A percentile compares a stretch with the other conserved stretches of the same genome.
Evolutionary conservation across 2,113 vertebrate species (phyloP).

Genomic region (Peromyscus polionotus): DNA sequence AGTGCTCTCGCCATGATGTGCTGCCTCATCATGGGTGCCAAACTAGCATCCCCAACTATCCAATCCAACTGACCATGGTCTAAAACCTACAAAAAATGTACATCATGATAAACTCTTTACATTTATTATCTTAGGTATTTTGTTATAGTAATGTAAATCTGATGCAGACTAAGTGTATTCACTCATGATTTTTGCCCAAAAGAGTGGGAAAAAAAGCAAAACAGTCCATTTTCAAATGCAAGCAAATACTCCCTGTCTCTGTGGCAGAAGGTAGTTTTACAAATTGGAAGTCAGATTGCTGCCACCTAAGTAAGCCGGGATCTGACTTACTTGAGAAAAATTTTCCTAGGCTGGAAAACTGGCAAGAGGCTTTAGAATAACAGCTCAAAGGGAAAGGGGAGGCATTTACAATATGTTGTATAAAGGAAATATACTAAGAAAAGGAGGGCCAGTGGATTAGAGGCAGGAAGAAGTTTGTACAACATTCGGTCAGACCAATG

Average conservation of each 20-base stretch:
- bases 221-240: not conserved
- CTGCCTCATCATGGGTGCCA: too few relatives aligned
- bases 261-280: not conserved
- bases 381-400: not conserved
- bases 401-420: not conserved
- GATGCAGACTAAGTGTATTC: not conserved
- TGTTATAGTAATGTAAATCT: not conserved
- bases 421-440: slow-evolving; percentile 1
- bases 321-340: not conserved
- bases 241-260: not conserved
- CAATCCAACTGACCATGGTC: not conserved
- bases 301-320: not conserved
- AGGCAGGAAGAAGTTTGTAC: not conserved
- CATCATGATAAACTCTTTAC: not conserved
- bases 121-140: not conserved
- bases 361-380: not conserved
- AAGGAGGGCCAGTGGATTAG: not conserved
- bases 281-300: not conserved
- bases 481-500: not conserved
- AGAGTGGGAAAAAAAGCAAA: not conserved
- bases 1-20: not conserved
- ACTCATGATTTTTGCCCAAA: not conserved
- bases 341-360: not conserved
- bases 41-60: not conserved
- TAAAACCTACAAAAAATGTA: not conserved